Evolutionary conservation across 23 tunicate species (phyloP).

Genomic region (Phallusia fumigata): DNA sequence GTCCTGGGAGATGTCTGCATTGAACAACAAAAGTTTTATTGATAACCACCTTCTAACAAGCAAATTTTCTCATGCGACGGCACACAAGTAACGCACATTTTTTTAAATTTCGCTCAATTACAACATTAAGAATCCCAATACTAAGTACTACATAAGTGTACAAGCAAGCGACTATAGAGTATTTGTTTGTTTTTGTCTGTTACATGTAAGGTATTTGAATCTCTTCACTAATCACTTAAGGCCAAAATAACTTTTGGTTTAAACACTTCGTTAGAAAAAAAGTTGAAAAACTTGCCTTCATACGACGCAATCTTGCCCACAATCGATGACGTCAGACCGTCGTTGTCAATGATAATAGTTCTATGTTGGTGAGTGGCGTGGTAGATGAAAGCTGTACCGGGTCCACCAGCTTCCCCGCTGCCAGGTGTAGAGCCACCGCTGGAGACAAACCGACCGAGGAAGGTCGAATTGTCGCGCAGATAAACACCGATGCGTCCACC

Average conservation of each 20-base stretch:
- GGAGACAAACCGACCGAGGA: constrained; percentile 25
- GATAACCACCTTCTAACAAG: too few species aligned
- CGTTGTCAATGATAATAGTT: constrained; percentile 25
- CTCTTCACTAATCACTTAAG: too few species aligned
- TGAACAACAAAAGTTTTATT: not conserved
- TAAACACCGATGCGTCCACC: constrained; percentile 29
- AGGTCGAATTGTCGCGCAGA: constrained; percentile 27
- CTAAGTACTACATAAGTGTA: too few species aligned
- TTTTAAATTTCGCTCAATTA: too few species aligned
- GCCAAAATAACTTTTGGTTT: too few species aligned
- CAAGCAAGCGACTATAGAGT: too few species aligned
- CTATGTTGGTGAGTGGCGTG: constrained; percentile 25
- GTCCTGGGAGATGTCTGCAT: constrained; percentile 22
- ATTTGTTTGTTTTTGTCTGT: too few species aligned
- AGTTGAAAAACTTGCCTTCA: not conserved
- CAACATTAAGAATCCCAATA: too few species aligned
- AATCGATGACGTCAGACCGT: constrained; percentile 12
- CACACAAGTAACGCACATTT: too few species aligned
- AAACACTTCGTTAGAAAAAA: too few species aligned
- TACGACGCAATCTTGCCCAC: constrained; percentile 22
- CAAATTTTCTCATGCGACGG: too few species aligned
- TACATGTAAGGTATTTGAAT: too few species aligned
- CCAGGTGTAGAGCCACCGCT: constrained; percentile 13
- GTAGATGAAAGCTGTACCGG: constrained; percentile 30
- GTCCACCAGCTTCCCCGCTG: constrained; percentile 24